Evolutionary conservation across 2,797 vertebrate genomes (phyloP).

Genomic region (Poeciliopsis presidionis): DNA sequence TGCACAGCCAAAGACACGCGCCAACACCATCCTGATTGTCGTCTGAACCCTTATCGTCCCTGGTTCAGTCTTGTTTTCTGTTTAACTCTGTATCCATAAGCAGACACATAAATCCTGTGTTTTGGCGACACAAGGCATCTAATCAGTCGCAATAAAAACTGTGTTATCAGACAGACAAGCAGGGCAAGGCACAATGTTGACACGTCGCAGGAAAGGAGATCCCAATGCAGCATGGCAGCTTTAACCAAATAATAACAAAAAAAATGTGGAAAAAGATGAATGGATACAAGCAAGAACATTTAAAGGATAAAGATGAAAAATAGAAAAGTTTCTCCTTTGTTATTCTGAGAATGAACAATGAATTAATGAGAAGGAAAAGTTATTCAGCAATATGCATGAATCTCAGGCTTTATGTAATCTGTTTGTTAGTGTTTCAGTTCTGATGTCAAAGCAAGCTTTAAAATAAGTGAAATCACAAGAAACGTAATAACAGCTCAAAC

Average conservation of each 20-base stretch:
- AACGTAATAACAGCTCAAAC: neutral
- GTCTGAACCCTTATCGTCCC: constrained; percentile 23
- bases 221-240: constrained; percentile 37
- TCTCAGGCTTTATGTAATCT: constrained; percentile 30
- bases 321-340: constrained; percentile 20
- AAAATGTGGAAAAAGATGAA: constrained; percentile 5
- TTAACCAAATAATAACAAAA: constrained; percentile 42
- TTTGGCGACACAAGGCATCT: constrained; percentile 43
- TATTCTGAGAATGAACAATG: constrained; percentile 24
- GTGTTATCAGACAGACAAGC: constrained; percentile 58
- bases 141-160: constrained; percentile 59
- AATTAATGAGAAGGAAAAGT: constrained; percentile 19
- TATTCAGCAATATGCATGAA: constrained; percentile 57
- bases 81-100: constrained; percentile 31
- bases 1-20: constrained; percentile 12
- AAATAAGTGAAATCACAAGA: constrained; percentile 15
- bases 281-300: neutral
- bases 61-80: constrained; percentile 7
- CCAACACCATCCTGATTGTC: constrained; percentile 10
- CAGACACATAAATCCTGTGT: constrained; percentile 36
- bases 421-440: constrained; percentile 44
- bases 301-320: neutral
- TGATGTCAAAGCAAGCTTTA: constrained; percentile 18
- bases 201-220: constrained; percentile 47
- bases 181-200: constrained; percentile 49